Base-by-base conservation (phyloP, 2,113 vertebrate species). In the Cebus imitator region DNA sequence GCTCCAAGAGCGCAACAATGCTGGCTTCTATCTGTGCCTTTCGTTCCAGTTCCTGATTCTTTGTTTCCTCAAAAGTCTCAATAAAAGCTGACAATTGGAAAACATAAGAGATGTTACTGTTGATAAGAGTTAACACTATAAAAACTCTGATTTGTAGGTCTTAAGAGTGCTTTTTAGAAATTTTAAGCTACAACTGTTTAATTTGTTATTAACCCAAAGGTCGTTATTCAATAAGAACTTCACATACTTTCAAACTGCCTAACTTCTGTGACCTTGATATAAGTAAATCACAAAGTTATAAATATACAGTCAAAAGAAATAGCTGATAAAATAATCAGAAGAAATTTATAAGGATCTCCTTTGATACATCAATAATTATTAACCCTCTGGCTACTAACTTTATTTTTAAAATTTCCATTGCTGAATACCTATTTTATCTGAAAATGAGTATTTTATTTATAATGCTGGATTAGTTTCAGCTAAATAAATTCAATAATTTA, bases 1-100 rank as follows among this genome's bases (percentile, higher is more conserved):
- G 99, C 78, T 99, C 99, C 96, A 99, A 97, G 14, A 99, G 98
- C 0, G 98, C 98, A 90, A 99, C 98, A 85, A 99, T 99, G 97
- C 83, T 99, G 97, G 99, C 98, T 98, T 99, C 99, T 91, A 98
- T 97, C 95, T 99, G 99, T 7, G 95, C 79, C 81, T 99, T 99
- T 94, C 98, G 97, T 80, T 99, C 98, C 90, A 99, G 64, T 97
- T 99, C 99, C 94, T 99, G 98, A 92, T 97, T 97, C 96, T 98
- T 99, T 7, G 94, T 95, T 8, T 99, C 99, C 90, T 99, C 99
- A 97, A 99, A 99, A 1, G 98, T 98, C 58, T 99, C 99, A 94
- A 99, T 96, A 98, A 99, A 99, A 87, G 90, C 99, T 99, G 98
- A 17, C 95, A 6, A 97, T 92, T 43, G 89, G 97, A 76, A 98